phyloP scores from a whole-genome alignment of 2,113 vertebrate genomes.

The Origma solitaria region DNA sequence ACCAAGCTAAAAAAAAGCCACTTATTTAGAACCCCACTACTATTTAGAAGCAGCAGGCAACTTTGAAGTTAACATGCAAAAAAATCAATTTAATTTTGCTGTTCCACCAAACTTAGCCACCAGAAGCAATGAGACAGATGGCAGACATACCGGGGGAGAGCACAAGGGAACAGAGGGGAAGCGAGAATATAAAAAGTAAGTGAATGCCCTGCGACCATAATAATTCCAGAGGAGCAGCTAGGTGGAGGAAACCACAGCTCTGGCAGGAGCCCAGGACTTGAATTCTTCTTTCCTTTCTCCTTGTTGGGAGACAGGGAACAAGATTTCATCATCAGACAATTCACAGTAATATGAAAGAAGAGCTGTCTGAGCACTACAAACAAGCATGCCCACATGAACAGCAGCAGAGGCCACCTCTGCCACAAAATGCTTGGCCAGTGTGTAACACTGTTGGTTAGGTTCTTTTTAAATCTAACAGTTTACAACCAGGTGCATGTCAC shows the following conservation, averaged over 20 bases:
- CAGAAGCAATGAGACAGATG: background rate
- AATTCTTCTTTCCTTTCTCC: background rate
- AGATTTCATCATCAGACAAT: background rate
- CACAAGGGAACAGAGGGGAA: background rate
- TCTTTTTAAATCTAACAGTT: background rate
- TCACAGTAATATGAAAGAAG: background rate
- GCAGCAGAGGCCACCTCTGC: background rate
- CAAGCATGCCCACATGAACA: background rate
- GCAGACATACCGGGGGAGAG: background rate
- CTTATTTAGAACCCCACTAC: background rate
- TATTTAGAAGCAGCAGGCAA: background rate
- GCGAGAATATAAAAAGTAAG: accelerated
- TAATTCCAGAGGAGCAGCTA: background rate
- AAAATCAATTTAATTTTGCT: background rate
- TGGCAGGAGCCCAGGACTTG: background rate
- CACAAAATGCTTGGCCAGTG: background rate
- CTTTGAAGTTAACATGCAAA: background rate
- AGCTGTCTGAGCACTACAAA: background rate
- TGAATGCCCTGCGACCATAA: accelerated
- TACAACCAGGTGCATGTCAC: background rate
- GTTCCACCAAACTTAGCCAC: background rate
- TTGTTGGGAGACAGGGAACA: background rate
- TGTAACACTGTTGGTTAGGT: background rate
- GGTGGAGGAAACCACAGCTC: background rate
- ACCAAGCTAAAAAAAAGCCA: background rate